These are phyloP conservation scores for Cremastobaeus sp. DNA, from an alignment of 2,888 invertebrate genomes.

Conservation along the genomic window DNA sequence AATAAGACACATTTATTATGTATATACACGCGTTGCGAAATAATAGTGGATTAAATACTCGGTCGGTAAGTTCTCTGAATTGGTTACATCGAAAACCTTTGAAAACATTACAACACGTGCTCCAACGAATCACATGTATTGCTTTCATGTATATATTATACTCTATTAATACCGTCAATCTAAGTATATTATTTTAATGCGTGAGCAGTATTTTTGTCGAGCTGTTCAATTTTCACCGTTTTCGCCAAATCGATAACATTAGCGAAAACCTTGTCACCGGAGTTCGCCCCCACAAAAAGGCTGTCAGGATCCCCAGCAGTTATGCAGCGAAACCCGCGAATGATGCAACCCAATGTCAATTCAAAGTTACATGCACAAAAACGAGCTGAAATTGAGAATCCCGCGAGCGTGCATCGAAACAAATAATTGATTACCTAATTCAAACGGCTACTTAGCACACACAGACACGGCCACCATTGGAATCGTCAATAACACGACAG, in stretches of 20 bases:
- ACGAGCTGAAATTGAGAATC: conserved; percentile 6
- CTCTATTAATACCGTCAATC: conserved; percentile 33
- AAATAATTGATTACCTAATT: conserved; percentile 41
- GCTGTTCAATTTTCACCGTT: not conserved
- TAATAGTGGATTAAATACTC: conserved; percentile 1
- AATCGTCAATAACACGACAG: conserved; percentile 28
- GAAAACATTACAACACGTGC: conserved; percentile 37
- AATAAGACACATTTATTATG: conserved; percentile 22
- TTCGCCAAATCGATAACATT: not conserved
- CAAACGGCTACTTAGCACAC: conserved; percentile 3
- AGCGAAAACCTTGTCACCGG: too few relatives aligned
- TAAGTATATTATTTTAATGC: conserved; percentile 14
- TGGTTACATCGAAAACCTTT: conserved; percentile 6
- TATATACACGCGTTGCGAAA: conserved; percentile 8
- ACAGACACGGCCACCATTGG: not conserved
- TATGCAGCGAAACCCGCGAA: too few relatives aligned
- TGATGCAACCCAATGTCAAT: conserved; percentile 35
- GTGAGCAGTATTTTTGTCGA: not conserved
- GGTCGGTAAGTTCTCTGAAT: conserved; percentile 30
- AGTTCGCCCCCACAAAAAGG: too few relatives aligned
- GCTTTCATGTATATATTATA: conserved; percentile 6
- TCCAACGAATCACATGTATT: conserved; percentile 11
- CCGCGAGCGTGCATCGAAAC: not conserved
- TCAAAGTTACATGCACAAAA: conserved; percentile 33
- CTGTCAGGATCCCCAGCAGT: too few relatives aligned